Base-by-base conservation (phyloP, 2,888 invertebrate genomes). In the Caenorhabditis drosophilae region DNA sequence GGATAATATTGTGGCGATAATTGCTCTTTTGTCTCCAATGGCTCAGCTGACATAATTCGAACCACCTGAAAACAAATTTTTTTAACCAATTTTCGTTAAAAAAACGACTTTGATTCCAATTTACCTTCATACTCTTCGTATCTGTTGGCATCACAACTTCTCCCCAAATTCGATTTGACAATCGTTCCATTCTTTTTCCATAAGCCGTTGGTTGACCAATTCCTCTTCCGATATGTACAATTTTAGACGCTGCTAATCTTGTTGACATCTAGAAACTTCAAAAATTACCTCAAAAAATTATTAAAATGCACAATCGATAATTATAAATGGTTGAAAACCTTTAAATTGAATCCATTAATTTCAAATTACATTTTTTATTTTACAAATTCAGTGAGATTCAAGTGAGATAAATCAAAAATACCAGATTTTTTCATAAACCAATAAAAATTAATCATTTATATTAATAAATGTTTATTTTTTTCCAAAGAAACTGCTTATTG, bases 31-130 rank as follows among this genome's bases (percentile, higher is more conserved):
- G 66, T 66, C 51, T 76, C 76, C 42, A 62, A 66, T n/a, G 81
- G 81, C 54, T 81, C 79, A 18, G 75, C 72, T 6, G 77, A 64
- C 79, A 81, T 78, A 35, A 81, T 74, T n/a, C 78, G 69, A 6
- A 78, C 76, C 11, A 80, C 76, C 66, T 78, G 62, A 41, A 66
- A 47, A 47, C 12, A 6, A 12, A 31, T 9, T 9, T 9, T 9
- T 31, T 23, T 22, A 38, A 26, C 16, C 9, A 27, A 12, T 1
- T 9, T 12, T 31, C 22, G 15, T 22, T n/a, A 20, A 11, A 42
- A 22, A 16, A 42, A 18, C 22, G 20, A 42, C 42, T 18, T 11
- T 20, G 22, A 42, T 18, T 18, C 6, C 38, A n/a, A n/a, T n/a
- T n/a, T n/a, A 62, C 73, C 67, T 74, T 74, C 46, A 67, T 36